Percentiles rank a stretch among this genome's conserved stretches.
Evolutionary conservation across 2,113 vertebrate genomes (phyloP).

Genomic region (Micronycteris hirsuta): DNA sequence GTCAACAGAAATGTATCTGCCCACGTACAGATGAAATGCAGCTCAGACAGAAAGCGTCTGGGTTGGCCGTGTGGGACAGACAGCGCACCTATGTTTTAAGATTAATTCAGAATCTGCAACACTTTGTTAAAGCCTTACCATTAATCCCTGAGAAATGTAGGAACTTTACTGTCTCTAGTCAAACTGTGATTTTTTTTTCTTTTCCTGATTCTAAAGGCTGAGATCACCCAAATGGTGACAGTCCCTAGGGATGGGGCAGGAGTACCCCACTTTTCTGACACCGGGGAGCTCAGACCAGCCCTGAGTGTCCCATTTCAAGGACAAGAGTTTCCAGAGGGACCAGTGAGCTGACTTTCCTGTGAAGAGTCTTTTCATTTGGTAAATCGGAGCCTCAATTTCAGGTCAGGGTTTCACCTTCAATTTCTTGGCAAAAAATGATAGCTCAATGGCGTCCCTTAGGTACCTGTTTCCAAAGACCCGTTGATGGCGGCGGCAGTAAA

Average conservation of each 20-base stretch:
- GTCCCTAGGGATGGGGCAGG: not conserved
- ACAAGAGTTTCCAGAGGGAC: constrained; percentile 39
- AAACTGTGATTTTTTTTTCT: not conserved
- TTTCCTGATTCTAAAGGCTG: not conserved
- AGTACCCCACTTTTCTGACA: not conserved
- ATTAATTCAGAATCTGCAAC: constrained; percentile 51
- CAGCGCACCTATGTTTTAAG: constrained; percentile 5
- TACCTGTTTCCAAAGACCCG: not conserved
- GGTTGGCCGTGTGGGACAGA: not conserved
- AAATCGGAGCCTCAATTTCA: constrained; percentile 37
- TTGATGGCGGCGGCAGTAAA: not conserved
- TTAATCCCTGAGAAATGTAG: constrained; percentile 61
- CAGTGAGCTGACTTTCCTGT: not conserved
- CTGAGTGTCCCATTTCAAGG: not conserved
- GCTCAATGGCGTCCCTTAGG: not conserved
- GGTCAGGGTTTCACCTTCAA: constrained; percentile 13
- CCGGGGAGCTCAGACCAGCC: not conserved
- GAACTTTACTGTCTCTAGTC: constrained; percentile 35
- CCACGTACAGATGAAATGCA: not conserved
- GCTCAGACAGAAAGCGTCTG: not conserved
- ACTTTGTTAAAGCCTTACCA: constrained; percentile 60
- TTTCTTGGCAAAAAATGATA: constrained; percentile 49
- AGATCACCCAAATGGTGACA: not conserved
- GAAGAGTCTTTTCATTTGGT: constrained; percentile 27
- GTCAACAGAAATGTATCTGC: not conserved